Percentiles rank a stretch among this genome's conserved stretches.
Evolutionary conservation across 2,113 vertebrate species (phyloP).

Genomic region (Amphiprion percula): DNA sequence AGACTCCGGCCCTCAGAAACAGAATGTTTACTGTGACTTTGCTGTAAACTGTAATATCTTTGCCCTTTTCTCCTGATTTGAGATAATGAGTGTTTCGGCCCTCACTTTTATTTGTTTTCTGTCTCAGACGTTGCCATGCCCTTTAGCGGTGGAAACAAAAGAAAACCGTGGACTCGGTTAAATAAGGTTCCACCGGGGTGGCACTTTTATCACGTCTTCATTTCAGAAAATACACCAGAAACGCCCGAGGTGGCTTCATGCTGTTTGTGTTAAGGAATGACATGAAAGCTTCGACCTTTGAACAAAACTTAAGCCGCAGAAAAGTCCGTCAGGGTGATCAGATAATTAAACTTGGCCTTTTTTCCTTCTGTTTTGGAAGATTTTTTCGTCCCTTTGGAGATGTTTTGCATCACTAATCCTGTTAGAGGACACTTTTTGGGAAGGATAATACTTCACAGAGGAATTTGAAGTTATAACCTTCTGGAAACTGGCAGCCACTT

Average conservation of each 20-base stretch:
- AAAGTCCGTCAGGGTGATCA: slow-evolving; percentile 57
- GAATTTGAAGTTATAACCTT: slow-evolving; percentile 49
- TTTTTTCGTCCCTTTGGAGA: slow-evolving; percentile 47
- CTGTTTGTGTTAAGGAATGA: slow-evolving; percentile 33
- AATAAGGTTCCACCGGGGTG: slow-evolving; percentile 24
- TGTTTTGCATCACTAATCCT: slow-evolving; percentile 43
- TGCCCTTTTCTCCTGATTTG: background rate
- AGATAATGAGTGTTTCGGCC: background rate
- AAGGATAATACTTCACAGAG: slow-evolving; percentile 44
- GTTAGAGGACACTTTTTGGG: slow-evolving; percentile 43
- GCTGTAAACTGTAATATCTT: background rate
- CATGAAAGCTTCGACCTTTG: slow-evolving; percentile 62
- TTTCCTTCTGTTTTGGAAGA: slow-evolving; percentile 28
- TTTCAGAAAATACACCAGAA: slow-evolving; percentile 28
- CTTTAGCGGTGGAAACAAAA: slow-evolving; percentile 14
- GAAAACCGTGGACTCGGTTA: slow-evolving; percentile 12
- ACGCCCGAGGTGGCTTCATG: slow-evolving; percentile 45
- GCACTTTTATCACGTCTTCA: slow-evolving; percentile 32
- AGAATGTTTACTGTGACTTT: background rate
- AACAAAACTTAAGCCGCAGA: slow-evolving; percentile 43
- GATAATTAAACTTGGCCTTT: slow-evolving; percentile 50
- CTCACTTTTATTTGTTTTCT: background rate
- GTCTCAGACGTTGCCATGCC: background rate
- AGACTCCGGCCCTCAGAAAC: background rate
- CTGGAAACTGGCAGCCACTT: slow-evolving; percentile 35